Conservation (phyloP, 2,113 vertebrate species). For the Anas platyrhynchos region DNA sequence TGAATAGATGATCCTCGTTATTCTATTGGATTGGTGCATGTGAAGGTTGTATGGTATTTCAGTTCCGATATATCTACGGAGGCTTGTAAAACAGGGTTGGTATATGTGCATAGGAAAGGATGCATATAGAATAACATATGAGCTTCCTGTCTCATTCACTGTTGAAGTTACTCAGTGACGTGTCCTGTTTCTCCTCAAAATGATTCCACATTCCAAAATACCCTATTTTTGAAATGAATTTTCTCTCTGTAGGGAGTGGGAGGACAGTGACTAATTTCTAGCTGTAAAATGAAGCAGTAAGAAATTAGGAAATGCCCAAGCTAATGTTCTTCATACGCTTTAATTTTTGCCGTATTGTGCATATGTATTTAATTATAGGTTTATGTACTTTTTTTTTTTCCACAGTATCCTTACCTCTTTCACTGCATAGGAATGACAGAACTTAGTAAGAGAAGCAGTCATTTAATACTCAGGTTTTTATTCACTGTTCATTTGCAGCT, state of each 20-base stretch:
- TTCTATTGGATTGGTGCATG: background rate
- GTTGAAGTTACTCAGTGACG: background rate
- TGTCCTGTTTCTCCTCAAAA: conserved; percentile 36
- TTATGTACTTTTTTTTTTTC: background rate
- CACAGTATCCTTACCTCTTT: background rate
- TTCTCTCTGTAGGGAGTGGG: background rate
- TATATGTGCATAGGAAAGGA: background rate
- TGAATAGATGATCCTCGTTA: conserved; percentile 5
- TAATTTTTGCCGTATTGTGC: background rate
- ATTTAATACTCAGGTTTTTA: background rate
- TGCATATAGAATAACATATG: background rate
- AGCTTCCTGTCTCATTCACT: background rate
- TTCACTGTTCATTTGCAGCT: background rate
- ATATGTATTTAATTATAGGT: background rate
- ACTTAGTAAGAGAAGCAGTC: background rate
- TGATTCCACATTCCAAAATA: background rate
- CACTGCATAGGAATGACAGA: background rate
- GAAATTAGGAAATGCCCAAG: background rate
- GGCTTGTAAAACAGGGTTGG: background rate
- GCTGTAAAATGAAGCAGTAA: conserved; percentile 24
- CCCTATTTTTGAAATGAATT: background rate
- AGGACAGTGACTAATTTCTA: background rate
- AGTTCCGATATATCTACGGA: background rate
- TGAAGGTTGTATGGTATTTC: background rate
- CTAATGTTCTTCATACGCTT: background rate